phyloP scores from a whole-genome alignment of 2,888 invertebrate species.

The Philereme vetulata region DNA sequence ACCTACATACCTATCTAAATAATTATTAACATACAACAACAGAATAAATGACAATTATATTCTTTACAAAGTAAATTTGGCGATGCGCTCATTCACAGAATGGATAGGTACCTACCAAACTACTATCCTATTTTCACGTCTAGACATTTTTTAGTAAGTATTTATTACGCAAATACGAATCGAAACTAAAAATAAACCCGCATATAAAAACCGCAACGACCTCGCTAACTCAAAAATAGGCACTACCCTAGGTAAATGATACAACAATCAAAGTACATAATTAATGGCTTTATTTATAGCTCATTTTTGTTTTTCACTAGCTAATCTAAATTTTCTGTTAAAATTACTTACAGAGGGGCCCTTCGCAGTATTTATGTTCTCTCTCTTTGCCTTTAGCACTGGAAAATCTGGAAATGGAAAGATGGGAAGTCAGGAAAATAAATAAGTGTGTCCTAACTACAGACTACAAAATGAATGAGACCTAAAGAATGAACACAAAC shows the following conservation, averaged over 20 bases:
- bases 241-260: neutral
- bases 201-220: neutral
- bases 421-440: too few species aligned
- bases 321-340: neutral
- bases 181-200: too few species aligned
- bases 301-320: neutral
- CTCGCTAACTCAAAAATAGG: neutral
- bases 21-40: too few species aligned
- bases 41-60: too few species aligned
- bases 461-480: slow-evolving; percentile 14
- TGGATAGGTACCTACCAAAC: too few species aligned
- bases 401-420: too few species aligned
- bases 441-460: neutral
- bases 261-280: neutral
- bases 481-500: slow-evolving; percentile 2
- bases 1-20: neutral
- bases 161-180: too few species aligned
- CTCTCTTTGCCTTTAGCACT: too few species aligned
- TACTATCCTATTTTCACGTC: too few species aligned
- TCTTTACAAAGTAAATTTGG: too few species aligned
- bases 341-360: neutral
- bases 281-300: neutral
- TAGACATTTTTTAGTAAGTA: too few species aligned
- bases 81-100: too few species aligned
- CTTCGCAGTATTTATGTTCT: neutral